phyloP scores from a whole-genome alignment of 1,140 invertebrate genomes.

The Trypoxylus dichotomus region DNA sequence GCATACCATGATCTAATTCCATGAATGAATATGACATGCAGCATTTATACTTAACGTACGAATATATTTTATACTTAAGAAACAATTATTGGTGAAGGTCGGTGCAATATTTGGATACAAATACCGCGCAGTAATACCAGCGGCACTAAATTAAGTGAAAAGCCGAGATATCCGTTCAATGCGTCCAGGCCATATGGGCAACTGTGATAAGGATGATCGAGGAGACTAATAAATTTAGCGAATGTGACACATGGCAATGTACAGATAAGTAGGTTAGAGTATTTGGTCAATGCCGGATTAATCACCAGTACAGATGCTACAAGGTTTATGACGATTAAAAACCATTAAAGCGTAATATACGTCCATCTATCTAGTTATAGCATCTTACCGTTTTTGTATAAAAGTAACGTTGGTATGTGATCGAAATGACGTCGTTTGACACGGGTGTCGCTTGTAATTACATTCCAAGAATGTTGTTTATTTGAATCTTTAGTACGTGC shows the following conservation, averaged over 20 bases:
- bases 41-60: too few species aligned
- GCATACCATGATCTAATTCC: too few species aligned
- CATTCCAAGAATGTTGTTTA: too few species aligned
- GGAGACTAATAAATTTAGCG: background rate
- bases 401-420: background rate
- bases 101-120: too few species aligned
- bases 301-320: background rate
- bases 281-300: conserved; percentile 2
- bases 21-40: too few species aligned
- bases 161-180: too few species aligned
- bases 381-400: background rate
- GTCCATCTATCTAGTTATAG: background rate
- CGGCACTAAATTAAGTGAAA: too few species aligned
- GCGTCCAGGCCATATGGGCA: background rate
- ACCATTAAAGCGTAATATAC: background rate
- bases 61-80: too few species aligned
- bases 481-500: too few species aligned
- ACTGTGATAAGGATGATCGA: background rate
- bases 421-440: background rate
- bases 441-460: too few species aligned
- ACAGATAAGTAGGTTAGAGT: background rate
- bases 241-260: background rate
- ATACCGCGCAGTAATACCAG: background rate
- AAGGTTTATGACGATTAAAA: background rate
- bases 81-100: too few species aligned